Percentiles rank a stretch among this genome's conserved stretches.
Evolutionary conservation across 64 coral and sea anemone species (phyloP).

Genomic region (Stichodactyla mertensii): DNA sequence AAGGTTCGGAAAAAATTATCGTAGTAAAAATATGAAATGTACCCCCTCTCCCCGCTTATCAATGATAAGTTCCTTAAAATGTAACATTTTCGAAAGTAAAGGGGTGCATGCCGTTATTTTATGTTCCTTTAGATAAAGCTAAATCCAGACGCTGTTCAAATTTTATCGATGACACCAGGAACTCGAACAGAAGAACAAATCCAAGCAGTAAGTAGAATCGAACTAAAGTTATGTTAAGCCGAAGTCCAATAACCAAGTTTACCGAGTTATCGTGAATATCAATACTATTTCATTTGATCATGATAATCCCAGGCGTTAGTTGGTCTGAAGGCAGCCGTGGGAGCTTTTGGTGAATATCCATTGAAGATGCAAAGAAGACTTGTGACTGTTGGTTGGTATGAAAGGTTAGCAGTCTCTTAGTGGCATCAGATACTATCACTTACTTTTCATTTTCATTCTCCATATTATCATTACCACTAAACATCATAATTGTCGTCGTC

Average conservation of each 20-base stretch:
- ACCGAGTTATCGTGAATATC: too few relatives aligned
- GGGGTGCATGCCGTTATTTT: neutral
- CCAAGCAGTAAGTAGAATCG: constrained; percentile 48
- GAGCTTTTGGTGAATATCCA: constrained; percentile 89
- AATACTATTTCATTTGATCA: too few relatives aligned
- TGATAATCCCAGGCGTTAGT: constrained; percentile 44
- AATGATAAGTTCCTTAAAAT: too few relatives aligned
- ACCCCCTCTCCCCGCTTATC: too few relatives aligned
- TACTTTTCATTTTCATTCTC: neutral
- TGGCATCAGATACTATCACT: neutral
- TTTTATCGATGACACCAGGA: constrained; percentile 61
- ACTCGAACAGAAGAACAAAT: constrained; percentile 79
- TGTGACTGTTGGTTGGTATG: constrained; percentile 86
- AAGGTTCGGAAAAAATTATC: too few relatives aligned
- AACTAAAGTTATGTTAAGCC: too few relatives aligned
- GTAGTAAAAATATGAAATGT: too few relatives aligned
- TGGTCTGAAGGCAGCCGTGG: constrained; percentile 77
- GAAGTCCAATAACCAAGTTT: too few relatives aligned
- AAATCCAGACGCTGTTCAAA: constrained; percentile 76
- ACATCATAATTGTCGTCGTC: neutral
- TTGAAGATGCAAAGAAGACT: constrained; percentile 80
- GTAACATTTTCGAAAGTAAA: neutral
- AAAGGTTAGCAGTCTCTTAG: constrained; percentile 52
- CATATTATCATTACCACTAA: neutral
- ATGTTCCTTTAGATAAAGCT: constrained; percentile 47